Base-by-base conservation (phyloP, 2,888 invertebrate species). In the Phymatocera aterrima region DNA sequence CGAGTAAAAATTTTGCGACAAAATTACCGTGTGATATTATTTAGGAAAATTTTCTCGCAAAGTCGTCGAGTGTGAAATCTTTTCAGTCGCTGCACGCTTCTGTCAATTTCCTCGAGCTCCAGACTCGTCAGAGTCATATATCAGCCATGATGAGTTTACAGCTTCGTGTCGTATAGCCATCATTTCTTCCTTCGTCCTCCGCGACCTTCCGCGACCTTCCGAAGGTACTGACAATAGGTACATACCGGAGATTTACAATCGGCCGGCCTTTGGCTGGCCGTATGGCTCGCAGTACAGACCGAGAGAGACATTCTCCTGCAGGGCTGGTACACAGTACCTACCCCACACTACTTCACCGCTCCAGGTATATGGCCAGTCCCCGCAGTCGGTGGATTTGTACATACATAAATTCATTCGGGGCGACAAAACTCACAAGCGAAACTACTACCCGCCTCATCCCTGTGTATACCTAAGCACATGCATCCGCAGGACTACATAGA, bases 111-210 rank as follows among this genome's bases (percentile, higher is more conserved):
- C 37, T 24, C 15, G 28, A 54, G 54, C 4, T 21, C 8, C 31
- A 21, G 10, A 21, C 24, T 1, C 24, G 3, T 3, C 57, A 21
- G 28, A 15, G 75, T 60, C 75, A 34, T 84, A 84, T 84, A 84
- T 84, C 83, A 84, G 80, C 80, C 74, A 87, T 87, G 85, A 87
- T 87, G 86, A 87, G 85, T 87, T 87, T 87, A 87, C 83, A 31
- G 82, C 83, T 80, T 40, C 80, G 65, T 79, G 82, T 85, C 81
- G 84, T 84, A 85, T 85, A 85, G 82, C 85, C 83, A 87, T 87
- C 82, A 87, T 86, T 80, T 84, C 81, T 81, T 83, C 77, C 83
- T 83, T 85, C 83, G 86, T 87, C 87, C 84, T 85, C 85, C 82
- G 82, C 80, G 75, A 57, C 72, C 72, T 72, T 43, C 34, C 51